Evolutionary conservation across 1,140 invertebrate species (phyloP).

Genomic region (Heliconius himera): DNA sequence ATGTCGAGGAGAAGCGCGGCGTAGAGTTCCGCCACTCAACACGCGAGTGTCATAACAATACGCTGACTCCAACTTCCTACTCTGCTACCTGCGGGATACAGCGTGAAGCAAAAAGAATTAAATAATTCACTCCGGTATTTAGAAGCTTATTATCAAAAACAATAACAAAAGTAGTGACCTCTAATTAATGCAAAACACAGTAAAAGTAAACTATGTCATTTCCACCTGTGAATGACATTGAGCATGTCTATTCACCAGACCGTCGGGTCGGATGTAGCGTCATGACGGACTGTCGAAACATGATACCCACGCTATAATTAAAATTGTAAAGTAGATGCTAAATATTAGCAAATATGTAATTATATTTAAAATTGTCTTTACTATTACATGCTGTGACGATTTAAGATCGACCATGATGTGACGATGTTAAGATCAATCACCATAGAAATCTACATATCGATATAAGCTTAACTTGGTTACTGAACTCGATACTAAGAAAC

Average conservation of each 20-base stretch:
- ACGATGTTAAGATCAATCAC: not conserved
- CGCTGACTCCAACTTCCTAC: no score
- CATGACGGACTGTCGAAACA: constrained; percentile 15
- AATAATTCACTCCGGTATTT: not conserved
- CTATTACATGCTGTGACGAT: not conserved
- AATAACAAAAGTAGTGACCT: constrained; percentile 11
- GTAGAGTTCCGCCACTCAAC: no score
- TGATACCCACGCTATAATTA: not conserved
- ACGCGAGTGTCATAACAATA: no score
- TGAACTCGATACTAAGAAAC: no score
- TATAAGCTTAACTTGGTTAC: no score
- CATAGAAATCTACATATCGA: not conserved
- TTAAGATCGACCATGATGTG: no score
- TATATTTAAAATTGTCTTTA: not conserved
- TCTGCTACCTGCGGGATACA: no score
- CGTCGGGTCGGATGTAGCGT: constrained; percentile 24
- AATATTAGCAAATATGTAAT: not conserved
- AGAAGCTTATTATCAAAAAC: constrained; percentile 4
- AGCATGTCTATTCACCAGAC: constrained; percentile 21
- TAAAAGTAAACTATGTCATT: constrained; percentile 28
- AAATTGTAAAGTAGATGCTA: not conserved
- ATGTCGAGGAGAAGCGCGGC: no score
- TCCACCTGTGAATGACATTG: constrained; percentile 33
- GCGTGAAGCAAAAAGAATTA: no score
- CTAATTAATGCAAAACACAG: constrained; percentile 18